These are phyloP conservation scores for Notothenia coriiceps DNA, from an alignment of 2,113 vertebrate species.

Conservation along the genomic window DNA sequence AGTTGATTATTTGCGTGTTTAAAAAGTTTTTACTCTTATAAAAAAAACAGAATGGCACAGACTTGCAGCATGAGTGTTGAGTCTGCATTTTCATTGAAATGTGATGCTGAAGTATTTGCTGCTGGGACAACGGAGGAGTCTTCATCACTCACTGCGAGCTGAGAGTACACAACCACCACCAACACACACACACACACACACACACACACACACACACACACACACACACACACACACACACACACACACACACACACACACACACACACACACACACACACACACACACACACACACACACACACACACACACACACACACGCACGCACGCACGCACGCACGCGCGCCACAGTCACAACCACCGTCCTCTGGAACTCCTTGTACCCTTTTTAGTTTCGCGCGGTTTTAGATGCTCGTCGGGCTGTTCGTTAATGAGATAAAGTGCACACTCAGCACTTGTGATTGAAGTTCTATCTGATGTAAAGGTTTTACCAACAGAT, in stretches of 20 bases:
- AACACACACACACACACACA: neutral
- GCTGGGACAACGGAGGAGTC: neutral
- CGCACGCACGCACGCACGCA: neutral
- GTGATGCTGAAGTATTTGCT: neutral
- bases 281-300: conserved; percentile 8
- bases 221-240: neutral
- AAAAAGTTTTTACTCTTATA: neutral
- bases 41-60: neutral
- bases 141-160: conserved; percentile 3
- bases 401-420: neutral
- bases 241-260: neutral
- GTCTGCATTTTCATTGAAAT: neutral
- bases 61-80: accelerated
- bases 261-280: no score
- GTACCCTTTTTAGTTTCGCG: neutral
- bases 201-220: neutral
- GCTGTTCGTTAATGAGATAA: neutral
- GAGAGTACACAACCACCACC: neutral
- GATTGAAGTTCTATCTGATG: no score
- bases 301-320: neutral
- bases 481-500: neutral
- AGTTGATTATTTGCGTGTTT: neutral
- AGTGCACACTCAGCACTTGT: conserved; percentile 1
- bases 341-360: no score
- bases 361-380: neutral